Evolutionary conservation across 2,888 invertebrate genomes (phyloP), one percentile per base, ranked within the genome.

Genomic region (Perdita meconis): DNA sequence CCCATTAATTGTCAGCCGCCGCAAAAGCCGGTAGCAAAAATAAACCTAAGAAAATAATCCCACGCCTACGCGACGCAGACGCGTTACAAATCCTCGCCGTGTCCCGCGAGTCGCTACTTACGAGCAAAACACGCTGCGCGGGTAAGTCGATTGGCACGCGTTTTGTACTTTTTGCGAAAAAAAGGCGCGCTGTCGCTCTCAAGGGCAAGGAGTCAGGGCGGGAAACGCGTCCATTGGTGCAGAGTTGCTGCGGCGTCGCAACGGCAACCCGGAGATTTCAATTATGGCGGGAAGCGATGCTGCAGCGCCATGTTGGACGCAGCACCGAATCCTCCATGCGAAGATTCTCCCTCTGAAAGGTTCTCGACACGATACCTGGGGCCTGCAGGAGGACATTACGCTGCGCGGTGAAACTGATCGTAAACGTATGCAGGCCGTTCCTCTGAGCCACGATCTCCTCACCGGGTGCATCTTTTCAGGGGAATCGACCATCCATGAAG

Each of bases 151-250:
- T 38, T 51, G 69, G 73, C n/a, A 70, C 79, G 78, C 55, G 69
- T 44, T 57, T 68, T 55, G 40, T 50, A 47, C 42, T 55, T 65
- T 64, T 64, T 72, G 53, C 44, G 16, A 50, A 66, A 51, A 80
- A 65, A 67, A 75, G 64, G 42, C 68, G 55, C 74, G 73, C 53
- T 55, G 61, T 16, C 34, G 22, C 8, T 40, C 6, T 60, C 71
- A 82, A 81, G 77, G 77, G 69, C 80, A 64, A 69, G 2, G 36
- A 47, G 38, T 34, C 36, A 40, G 73, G 85, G 88, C 87, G 88
- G 86, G 86, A 89, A 86, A 71, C 75, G 22, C 44, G 71, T 55
- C 71, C 67, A 87, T 89, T 89, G 89, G 87, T 51, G 55, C 75
- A 22, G 24, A 12, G 36, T 77, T 74, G 51, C 75, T 47, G 85